Percentiles rank a stretch among this genome's conserved stretches.
These are phyloP conservation scores for Leptopilina boulardi DNA, from an alignment of 1,140 invertebrate genomes.

Conservation along the genomic window DNA sequence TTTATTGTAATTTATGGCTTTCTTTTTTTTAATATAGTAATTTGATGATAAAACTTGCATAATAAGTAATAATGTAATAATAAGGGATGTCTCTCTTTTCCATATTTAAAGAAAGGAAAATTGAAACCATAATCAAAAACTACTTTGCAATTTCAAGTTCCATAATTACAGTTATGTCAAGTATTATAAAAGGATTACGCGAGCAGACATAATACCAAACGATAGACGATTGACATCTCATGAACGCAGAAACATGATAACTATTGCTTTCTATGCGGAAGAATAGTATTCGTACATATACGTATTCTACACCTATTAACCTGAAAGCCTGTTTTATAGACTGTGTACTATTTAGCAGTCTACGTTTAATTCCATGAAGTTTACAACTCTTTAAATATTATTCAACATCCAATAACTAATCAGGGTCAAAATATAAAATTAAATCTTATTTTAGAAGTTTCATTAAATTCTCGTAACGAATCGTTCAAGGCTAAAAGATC, in stretches of 20 bases:
- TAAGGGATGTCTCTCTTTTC: background rate
- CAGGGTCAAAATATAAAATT: slow-evolving; percentile 15
- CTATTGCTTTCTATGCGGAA: slow-evolving; percentile 66
- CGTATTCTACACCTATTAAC: slow-evolving; percentile 15
- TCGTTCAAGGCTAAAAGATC: too few relatives aligned
- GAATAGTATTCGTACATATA: slow-evolving; percentile 25
- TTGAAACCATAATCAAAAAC: slow-evolving; percentile 30
- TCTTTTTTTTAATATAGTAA: background rate
- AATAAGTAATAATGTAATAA: too few relatives aligned
- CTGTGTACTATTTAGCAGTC: slow-evolving; percentile 14
- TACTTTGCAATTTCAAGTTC: slow-evolving; percentile 16
- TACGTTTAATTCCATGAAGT: background rate
- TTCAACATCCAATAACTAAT: background rate
- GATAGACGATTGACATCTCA: slow-evolving; percentile 6
- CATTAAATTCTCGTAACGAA: background rate
- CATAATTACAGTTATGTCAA: slow-evolving; percentile 17
- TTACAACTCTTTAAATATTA: background rate
- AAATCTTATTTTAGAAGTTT: slow-evolving; percentile 15
- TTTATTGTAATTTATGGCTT: background rate
- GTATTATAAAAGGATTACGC: slow-evolving; percentile 34
- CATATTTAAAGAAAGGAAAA: background rate
- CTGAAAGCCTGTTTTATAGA: slow-evolving; percentile 22
- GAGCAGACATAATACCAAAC: slow-evolving; percentile 27
- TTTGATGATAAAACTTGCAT: background rate
- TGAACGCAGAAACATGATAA: slow-evolving; percentile 44